phyloP scores from a whole-genome alignment of 2,888 invertebrate species.

The Pediacus dermestoides region DNA sequence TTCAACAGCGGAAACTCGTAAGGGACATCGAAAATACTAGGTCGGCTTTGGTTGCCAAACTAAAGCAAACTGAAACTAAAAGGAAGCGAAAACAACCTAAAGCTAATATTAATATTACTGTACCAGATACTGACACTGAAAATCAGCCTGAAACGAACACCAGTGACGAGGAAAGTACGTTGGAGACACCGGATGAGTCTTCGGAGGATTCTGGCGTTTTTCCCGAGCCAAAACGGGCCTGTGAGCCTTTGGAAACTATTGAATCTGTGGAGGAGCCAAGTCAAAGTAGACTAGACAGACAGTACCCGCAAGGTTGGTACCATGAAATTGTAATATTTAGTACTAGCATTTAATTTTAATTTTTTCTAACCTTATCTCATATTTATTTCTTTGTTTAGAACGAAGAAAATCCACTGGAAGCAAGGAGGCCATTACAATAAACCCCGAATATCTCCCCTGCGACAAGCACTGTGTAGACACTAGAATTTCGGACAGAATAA shows the following conservation, averaged over 20 bases:
- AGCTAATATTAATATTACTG: conserved; percentile 30
- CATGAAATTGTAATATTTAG: too few relatives aligned
- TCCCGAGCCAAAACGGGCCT: neutral
- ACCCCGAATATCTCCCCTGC: too few relatives aligned
- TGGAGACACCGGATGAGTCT: conserved; percentile 19
- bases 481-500: conserved; percentile 44
- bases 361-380: too few relatives aligned
- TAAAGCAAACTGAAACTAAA: too few relatives aligned
- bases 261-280: neutral
- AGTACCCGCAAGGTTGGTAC: too few relatives aligned
- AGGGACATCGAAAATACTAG: conserved; percentile 52
- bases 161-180: conserved; percentile 9
- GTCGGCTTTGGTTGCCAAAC: conserved; percentile 40
- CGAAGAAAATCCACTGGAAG: too few relatives aligned
- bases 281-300: neutral
- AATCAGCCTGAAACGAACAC: conserved; percentile 6
- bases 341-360: too few relatives aligned
- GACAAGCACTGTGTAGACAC: too few relatives aligned
- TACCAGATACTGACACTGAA: conserved; percentile 24
- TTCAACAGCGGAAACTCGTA: conserved; percentile 40
- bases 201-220: conserved; percentile 16
- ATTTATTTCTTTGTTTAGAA: too few relatives aligned
- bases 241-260: neutral
- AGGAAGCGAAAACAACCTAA: conserved; percentile 10
- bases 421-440: too few relatives aligned